Base-by-base conservation (phyloP, 2,888 invertebrate genomes). In the Amphiduros pacificus region DNA sequence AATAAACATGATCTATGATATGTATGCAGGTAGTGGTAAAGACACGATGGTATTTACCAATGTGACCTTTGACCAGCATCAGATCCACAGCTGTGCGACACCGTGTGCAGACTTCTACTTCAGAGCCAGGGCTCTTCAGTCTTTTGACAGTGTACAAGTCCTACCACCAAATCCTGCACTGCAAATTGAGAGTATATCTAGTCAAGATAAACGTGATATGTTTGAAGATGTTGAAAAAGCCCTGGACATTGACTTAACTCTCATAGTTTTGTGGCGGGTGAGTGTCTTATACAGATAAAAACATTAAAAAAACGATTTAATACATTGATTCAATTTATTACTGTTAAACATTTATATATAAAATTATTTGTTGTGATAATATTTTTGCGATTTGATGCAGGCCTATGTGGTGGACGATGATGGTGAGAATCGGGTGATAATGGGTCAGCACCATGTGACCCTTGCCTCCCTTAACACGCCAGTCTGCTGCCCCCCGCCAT, bases 371-470 rank as follows among this genome's bases (percentile, higher is more conserved):
- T 36, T 36, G 9, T 36, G 9, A 11, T 11, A 26, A 14, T 22
- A 14, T 14, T 52, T 11, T 54, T 9, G 11, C 28, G 6, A 31
- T 36, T 40, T 17, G 9, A 67, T 71, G 4, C 69, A 83, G 81
- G 87, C 87, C 0, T 82, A 84, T 61, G 79, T 86, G 9, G 81
- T 84, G 22, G 87, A 89, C 71, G 86, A 84, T 68, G 84, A 82
- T 9, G 86, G 85, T 32, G 79, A 82, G 36, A 86, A 85, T 48
- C 85, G 86, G 61, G 82, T 85, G 5, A 87, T 88, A 11, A 80
- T 88, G 55, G 91, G 91, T 0, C 91, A 91, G 72, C 90, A 89
- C 74, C 88, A 88, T 73, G 79, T 90, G 22, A 87, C 87, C 74
- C 77, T 90, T 62, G 85, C 87, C 63, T 86, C 86, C 71, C 85